Evolutionary conservation across 2,113 vertebrate genomes (phyloP).

Genomic region (Acrocephalus arundinaceus): DNA sequence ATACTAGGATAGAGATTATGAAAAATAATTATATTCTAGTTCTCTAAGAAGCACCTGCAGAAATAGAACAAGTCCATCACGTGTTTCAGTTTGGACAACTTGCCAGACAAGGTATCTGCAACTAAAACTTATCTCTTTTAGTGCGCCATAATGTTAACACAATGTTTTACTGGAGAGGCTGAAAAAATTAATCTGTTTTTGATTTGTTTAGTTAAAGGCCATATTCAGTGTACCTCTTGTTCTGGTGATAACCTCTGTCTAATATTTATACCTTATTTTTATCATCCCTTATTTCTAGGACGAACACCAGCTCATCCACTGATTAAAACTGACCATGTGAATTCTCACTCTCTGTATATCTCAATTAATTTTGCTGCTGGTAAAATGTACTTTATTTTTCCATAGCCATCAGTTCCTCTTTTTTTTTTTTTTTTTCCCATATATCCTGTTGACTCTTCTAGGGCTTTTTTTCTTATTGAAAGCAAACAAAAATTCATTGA

Average conservation of each 20-base stretch:
- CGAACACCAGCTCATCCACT: not conserved
- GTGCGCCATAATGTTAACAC: not conserved
- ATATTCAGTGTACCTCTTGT: not conserved
- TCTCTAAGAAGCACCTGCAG: not conserved
- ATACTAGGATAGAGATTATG: not conserved
- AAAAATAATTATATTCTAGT: not conserved
- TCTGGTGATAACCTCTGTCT: not conserved
- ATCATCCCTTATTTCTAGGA: not conserved
- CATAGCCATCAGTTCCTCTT: not conserved
- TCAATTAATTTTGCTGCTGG: not conserved
- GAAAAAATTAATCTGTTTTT: constrained; percentile 10
- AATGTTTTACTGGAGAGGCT: not conserved
- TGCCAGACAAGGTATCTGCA: not conserved
- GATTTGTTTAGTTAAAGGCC: constrained; percentile 1
- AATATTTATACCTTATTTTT: not conserved
- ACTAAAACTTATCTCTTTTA: not conserved
- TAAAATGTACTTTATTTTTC: not conserved
- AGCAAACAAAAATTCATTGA: not conserved
- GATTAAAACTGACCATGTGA: not conserved
- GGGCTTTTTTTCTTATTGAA: not conserved
- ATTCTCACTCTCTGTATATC: not conserved
- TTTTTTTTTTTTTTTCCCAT: not conserved
- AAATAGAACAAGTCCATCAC: not conserved
- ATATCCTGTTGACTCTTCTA: not conserved
- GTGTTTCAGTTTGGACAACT: not conserved